Percentiles rank a stretch among this genome's conserved stretches.
These are phyloP conservation scores for Drosophila falleni DNA, from an alignment of 2,888 invertebrate genomes.

Conservation along the genomic window DNA sequence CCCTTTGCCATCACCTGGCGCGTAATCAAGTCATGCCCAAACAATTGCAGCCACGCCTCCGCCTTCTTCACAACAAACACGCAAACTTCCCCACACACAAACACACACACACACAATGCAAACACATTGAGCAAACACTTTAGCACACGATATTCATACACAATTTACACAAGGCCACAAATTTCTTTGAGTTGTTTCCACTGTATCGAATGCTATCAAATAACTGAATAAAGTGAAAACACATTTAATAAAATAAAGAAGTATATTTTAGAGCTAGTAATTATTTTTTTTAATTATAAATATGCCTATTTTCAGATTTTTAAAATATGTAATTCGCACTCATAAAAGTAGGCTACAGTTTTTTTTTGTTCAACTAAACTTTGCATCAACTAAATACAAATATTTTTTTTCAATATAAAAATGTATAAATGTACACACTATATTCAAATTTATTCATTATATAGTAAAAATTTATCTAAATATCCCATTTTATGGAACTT, in stretches of 20 bases:
- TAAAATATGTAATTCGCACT: no score
- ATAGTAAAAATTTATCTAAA: no score
- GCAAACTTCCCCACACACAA: neutral
- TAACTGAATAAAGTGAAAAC: neutral
- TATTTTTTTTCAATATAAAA: no score
- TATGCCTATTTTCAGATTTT: no score
- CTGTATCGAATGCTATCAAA: neutral
- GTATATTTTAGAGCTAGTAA: neutral
- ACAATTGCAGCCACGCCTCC: slow-evolving; percentile 44
- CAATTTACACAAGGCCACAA: slow-evolving; percentile 36
- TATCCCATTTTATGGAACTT: no score
- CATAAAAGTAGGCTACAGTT: no score
- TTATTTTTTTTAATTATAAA: neutral
- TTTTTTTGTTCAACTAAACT: no score
- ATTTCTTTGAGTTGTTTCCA: slow-evolving; percentile 24
- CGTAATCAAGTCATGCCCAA: slow-evolving; percentile 55
- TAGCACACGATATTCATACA: slow-evolving; percentile 51
- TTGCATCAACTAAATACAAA: no score
- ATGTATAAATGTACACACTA: no score
- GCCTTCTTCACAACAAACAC: slow-evolving; percentile 4
- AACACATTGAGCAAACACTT: slow-evolving; percentile 60
- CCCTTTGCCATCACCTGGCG: slow-evolving; percentile 37
- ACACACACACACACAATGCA: slow-evolving; percentile 29
- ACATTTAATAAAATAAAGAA: neutral
- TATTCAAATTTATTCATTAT: no score